phyloP scores from a whole-genome alignment of 2,888 invertebrate genomes.

The Eupithecia dodoneata region DNA sequence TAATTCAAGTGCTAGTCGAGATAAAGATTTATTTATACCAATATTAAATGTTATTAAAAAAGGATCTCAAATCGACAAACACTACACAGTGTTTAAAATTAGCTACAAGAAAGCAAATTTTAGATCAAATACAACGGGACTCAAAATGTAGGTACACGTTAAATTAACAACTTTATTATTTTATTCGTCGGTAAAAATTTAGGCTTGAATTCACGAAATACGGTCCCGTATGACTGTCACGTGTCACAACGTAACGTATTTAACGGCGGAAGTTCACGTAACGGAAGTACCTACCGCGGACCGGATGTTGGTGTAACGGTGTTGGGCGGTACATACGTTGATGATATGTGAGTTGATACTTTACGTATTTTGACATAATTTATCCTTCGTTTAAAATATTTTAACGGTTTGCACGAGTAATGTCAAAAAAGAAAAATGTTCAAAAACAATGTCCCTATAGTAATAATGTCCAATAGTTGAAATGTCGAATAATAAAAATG shows the following conservation, averaged over 20 bases:
- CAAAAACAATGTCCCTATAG: no score
- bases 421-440: no score
- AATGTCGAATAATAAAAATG: no score
- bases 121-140: no score
- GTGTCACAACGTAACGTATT: slow-evolving; percentile 44
- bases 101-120: no score
- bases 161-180: neutral
- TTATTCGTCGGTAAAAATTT: neutral
- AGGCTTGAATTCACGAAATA: neutral
- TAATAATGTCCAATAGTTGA: no score
- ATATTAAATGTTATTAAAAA: no score
- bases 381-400: neutral
- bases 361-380: neutral
- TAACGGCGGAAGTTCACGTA: slow-evolving; percentile 27
- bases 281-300: slow-evolving; percentile 46
- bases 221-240: slow-evolving; percentile 34
- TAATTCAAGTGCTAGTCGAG: no score
- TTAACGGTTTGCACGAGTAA: neutral
- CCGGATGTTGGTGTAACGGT: slow-evolving; percentile 47
- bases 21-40: no score
- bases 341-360: neutral
- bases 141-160: no score
- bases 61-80: no score
- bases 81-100: no score
- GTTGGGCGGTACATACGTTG: slow-evolving; percentile 28